A percentile compares a stretch with the other conserved stretches of the same genome.
These are phyloP conservation scores for Isaurus tuberculatus DNA, from an alignment of 92 coral and sea anemone genomes.

Conservation along the genomic window DNA sequence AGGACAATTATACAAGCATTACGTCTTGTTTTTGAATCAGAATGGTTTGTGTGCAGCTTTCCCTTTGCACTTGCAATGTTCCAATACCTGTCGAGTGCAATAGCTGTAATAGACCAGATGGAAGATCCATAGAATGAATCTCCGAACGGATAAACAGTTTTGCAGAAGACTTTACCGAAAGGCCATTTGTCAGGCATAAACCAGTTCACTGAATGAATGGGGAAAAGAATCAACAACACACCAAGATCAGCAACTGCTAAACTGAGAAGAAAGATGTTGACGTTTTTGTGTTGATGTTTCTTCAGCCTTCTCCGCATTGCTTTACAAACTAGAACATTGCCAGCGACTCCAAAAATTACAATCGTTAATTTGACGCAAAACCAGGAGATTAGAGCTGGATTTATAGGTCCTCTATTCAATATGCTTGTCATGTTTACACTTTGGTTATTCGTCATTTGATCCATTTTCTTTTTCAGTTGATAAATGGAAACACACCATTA, in stretches of 20 bases:
- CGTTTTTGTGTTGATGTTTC: neutral
- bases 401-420: neutral
- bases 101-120: slow-evolving; percentile 57
- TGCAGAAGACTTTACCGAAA: slow-evolving; percentile 48
- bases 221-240: slow-evolving; percentile 20
- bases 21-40: neutral
- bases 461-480: neutral
- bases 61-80: neutral
- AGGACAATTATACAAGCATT: neutral
- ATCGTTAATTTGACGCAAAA: neutral
- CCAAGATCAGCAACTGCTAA: slow-evolving; percentile 66
- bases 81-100: slow-evolving; percentile 50
- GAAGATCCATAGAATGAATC: slow-evolving; percentile 66
- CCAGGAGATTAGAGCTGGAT: neutral
- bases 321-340: slow-evolving; percentile 24
- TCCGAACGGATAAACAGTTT: slow-evolving; percentile 44
- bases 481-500: neutral
- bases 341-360: slow-evolving; percentile 30
- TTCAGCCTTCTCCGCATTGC: slow-evolving; percentile 14
- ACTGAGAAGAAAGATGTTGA: slow-evolving; percentile 27
- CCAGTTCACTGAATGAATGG: slow-evolving; percentile 21
- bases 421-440: neutral
- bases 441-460: neutral
- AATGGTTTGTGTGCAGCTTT: neutral
- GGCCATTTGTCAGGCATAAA: slow-evolving; percentile 54